Percentiles rank a stretch among this genome's conserved stretches.
These are phyloP conservation scores for Melinaea marsaeus DNA, from an alignment of 2,888 invertebrate genomes.

Conservation along the genomic window DNA sequence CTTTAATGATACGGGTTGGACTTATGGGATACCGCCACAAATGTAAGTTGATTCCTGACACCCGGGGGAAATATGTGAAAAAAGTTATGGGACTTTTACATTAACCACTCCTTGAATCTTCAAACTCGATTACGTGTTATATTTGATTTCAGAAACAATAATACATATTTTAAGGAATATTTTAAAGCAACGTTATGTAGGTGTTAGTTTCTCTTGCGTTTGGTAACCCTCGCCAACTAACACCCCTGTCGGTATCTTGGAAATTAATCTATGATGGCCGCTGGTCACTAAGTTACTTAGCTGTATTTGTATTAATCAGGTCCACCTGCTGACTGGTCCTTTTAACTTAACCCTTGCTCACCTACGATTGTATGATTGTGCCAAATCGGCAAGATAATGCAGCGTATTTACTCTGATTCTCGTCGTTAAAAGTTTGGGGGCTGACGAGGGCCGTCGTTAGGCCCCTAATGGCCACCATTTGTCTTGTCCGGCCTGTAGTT, in stretches of 20 bases:
- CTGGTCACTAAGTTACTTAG: conserved; percentile 32
- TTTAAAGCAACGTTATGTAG: not conserved
- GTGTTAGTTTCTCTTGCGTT: not conserved
- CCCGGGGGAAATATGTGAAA: conserved; percentile 51
- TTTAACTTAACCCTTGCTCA: conserved; percentile 64
- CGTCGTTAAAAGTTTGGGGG: conserved; percentile 76
- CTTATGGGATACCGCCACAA: conserved; percentile 42
- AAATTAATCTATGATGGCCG: conserved; percentile 27
- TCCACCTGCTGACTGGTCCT: conserved; percentile 56
- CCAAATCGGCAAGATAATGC: conserved; percentile 75
- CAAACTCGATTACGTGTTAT: conserved; percentile 9
- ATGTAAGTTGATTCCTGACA: conserved; percentile 54
- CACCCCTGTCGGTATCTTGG: conserved; percentile 19
- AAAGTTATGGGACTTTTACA: conserved; percentile 46
- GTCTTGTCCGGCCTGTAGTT: conserved; percentile 78
- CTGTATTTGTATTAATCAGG: conserved; percentile 33
- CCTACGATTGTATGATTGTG: conserved; percentile 66
- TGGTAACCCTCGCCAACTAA: not conserved
- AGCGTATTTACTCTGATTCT: conserved; percentile 77
- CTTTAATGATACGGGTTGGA: conserved; percentile 61
- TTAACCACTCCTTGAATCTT: conserved; percentile 12
- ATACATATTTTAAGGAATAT: too few species aligned
- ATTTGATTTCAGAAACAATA: not conserved
- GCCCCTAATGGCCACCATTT: conserved; percentile 77
- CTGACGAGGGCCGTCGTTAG: conserved; percentile 75